A percentile compares a stretch with the other conserved stretches of the same genome.
Conservation (phyloP, 2,113 vertebrate species). For the Ptilorrhoa leucosticta region DNA sequence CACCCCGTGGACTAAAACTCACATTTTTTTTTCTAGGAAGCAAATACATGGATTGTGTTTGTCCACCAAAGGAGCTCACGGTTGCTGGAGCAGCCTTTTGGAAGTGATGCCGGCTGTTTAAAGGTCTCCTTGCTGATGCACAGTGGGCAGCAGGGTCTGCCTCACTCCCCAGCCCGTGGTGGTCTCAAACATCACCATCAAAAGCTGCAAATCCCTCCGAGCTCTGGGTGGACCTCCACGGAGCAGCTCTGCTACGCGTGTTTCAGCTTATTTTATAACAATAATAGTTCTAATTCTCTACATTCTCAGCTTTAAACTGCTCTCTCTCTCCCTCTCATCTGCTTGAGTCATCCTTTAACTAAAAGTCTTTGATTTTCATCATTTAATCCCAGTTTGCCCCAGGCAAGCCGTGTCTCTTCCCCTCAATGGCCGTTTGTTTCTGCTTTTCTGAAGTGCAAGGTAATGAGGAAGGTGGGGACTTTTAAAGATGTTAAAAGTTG, state of each 20-base stretch:
- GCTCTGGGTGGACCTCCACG: neutral
- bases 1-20: neutral
- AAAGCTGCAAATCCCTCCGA: neutral
- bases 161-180: neutral
- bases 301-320: neutral
- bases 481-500: neutral
- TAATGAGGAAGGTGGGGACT: neutral
- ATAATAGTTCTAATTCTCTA: neutral
- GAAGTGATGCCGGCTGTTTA: neutral
- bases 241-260: neutral
- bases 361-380: neutral
- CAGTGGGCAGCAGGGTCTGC: fast-evolving
- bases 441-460: neutral
- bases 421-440: neutral
- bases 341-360: neutral
- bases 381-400: neutral
- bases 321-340: neutral
- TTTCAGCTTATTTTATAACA: neutral
- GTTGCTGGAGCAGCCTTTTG: neutral
- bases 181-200: neutral
- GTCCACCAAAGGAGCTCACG: neutral
- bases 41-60: neutral
- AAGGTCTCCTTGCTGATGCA: neutral
- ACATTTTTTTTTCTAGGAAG: neutral
- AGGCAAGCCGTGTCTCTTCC: neutral